Conservation (phyloP, 1,140 invertebrate species). For the Stegodyphus mimosarum region DNA sequence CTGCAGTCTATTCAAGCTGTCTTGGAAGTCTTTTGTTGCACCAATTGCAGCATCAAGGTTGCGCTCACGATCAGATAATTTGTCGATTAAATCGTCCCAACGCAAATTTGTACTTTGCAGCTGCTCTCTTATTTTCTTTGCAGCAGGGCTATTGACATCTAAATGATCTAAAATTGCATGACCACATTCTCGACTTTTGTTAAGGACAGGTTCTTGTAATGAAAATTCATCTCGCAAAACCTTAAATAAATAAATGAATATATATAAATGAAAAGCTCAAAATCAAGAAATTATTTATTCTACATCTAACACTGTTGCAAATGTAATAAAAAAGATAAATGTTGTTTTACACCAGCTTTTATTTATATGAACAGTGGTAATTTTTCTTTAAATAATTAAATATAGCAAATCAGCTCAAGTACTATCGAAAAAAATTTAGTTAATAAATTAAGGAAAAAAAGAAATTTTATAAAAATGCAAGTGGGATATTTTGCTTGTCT, state of each 20-base stretch:
- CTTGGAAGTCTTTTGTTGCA: conserved; percentile 90
- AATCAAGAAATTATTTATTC: background rate
- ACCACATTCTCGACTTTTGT: conserved; percentile 84
- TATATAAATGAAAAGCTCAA: background rate
- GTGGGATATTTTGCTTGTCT: too few species aligned
- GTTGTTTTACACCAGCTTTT: too few species aligned
- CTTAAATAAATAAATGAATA: conserved; percentile 67
- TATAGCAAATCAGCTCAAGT: too few species aligned
- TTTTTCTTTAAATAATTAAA: too few species aligned
- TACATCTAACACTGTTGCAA: too few species aligned
- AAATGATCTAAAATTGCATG: conserved; percentile 80
- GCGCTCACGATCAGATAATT: conserved; percentile 84
- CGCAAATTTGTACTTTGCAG: conserved; percentile 71
- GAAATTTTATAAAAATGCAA: too few species aligned
- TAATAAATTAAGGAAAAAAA: too few species aligned
- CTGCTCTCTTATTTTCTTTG: conserved; percentile 75
- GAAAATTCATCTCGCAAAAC: conserved; percentile 93
- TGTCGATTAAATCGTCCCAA: conserved; percentile 83
- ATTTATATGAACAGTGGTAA: too few species aligned
- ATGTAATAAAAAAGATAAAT: too few species aligned
- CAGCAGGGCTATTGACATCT: conserved; percentile 78
- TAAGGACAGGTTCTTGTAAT: conserved; percentile 87
- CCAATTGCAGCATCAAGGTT: conserved; percentile 88
- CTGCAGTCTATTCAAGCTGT: conserved; percentile 80
- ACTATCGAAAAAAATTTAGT: too few species aligned